Evolutionary conservation across 2,797 vertebrate genomes (phyloP).

Genomic region (Aulostomus chinensis): DNA sequence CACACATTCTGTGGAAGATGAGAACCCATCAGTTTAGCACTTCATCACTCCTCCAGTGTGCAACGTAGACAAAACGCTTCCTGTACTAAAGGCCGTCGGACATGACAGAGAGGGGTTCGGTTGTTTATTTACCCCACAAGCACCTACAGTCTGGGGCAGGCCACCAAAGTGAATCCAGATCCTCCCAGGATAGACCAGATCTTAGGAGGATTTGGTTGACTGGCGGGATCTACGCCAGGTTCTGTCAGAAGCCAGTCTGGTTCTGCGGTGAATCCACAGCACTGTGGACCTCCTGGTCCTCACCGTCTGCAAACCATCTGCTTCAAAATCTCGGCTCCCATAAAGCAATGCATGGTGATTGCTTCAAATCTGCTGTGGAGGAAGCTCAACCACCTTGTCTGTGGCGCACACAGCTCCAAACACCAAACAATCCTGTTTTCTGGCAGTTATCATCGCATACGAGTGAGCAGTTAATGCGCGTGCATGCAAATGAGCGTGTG

Average conservation of each 20-base stretch:
- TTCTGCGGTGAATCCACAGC: slow-evolving; percentile 56
- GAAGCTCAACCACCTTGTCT: slow-evolving; percentile 59
- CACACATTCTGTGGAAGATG: slow-evolving; percentile 4
- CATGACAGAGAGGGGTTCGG: slow-evolving; percentile 40
- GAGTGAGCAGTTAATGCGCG: slow-evolving; percentile 25
- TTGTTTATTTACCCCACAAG: slow-evolving; percentile 43
- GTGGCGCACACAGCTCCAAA: slow-evolving; percentile 31
- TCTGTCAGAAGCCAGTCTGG: slow-evolving; percentile 61
- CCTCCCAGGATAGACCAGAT: slow-evolving; percentile 38
- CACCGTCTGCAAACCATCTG: slow-evolving; percentile 74
- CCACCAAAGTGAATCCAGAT: slow-evolving; percentile 54
- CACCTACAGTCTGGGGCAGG: slow-evolving; percentile 43
- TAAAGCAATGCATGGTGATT: slow-evolving; percentile 65
- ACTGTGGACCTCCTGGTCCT: slow-evolving; percentile 54
- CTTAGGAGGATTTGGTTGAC: slow-evolving; percentile 51
- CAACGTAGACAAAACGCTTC: slow-evolving; percentile 41
- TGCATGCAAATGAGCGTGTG: slow-evolving; percentile 43
- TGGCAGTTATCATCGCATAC: slow-evolving; percentile 30
- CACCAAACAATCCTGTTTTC: slow-evolving; percentile 47
- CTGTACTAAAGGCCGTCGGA: slow-evolving; percentile 46
- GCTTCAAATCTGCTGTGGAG: slow-evolving; percentile 64
- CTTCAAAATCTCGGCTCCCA: slow-evolving; percentile 53
- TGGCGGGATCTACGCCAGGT: slow-evolving; percentile 57
- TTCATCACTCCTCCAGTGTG: slow-evolving; percentile 37
- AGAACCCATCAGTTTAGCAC: slow-evolving; percentile 18